Percentiles rank a stretch among this genome's conserved stretches.
Evolutionary conservation across 2,888 invertebrate species (phyloP).

Genomic region (Sarcophaga rosellei): DNA sequence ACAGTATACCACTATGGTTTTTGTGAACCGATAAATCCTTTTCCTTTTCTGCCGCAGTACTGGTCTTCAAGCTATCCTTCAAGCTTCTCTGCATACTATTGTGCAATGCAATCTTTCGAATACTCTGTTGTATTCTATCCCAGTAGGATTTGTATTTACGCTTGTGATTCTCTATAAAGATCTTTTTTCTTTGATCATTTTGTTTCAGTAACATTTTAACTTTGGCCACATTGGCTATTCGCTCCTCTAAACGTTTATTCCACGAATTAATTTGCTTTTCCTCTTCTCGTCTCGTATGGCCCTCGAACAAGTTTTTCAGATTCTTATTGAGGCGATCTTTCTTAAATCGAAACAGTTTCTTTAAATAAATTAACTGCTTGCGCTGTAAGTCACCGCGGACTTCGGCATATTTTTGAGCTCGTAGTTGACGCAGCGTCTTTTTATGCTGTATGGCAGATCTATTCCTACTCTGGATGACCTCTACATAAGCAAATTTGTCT

Average conservation of each 20-base stretch:
- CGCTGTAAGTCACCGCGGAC: constrained; percentile 75
- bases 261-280: constrained; percentile 75
- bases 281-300: constrained; percentile 67
- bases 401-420: constrained; percentile 73
- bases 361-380: constrained; percentile 77
- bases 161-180: constrained; percentile 73
- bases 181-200: constrained; percentile 67
- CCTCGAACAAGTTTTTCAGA: constrained; percentile 69
- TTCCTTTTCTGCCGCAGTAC: neutral
- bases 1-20: constrained; percentile 59
- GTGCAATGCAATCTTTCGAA: constrained; percentile 47
- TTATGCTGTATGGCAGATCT: constrained; percentile 72
- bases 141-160: constrained; percentile 65
- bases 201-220: constrained; percentile 69
- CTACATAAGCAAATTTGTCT: constrained; percentile 72
- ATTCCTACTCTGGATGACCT: constrained; percentile 70
- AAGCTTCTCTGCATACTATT: constrained; percentile 3
- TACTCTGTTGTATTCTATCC: constrained; percentile 66
- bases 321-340: constrained; percentile 76
- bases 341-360: constrained; percentile 77
- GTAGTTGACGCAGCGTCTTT: constrained; percentile 74
- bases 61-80: too few species aligned
- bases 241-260: constrained; percentile 75
- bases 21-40: neutral
- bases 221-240: constrained; percentile 74